phyloP scores from a whole-genome alignment of 1,140 invertebrate genomes.

The Acyrthosiphon pisum region DNA sequence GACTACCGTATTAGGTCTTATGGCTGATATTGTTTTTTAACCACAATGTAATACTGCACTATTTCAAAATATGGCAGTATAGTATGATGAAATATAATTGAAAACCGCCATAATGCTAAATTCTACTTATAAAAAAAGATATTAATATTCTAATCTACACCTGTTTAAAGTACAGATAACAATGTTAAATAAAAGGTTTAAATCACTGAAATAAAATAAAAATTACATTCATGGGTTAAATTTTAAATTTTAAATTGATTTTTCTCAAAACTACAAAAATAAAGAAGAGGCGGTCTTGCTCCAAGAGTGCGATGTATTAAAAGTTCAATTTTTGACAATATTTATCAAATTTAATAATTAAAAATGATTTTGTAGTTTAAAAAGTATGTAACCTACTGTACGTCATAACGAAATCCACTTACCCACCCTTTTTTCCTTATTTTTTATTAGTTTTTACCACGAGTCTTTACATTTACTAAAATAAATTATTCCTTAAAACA shows the following conservation, averaged over 20 bases:
- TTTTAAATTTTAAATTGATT: neutral
- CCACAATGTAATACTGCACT: neutral
- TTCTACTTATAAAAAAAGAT: neutral
- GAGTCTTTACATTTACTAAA: no score
- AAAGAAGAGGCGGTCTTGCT: neutral
- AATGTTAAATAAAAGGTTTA: neutral
- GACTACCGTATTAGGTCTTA: neutral
- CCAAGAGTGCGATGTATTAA: neutral
- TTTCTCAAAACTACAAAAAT: neutral
- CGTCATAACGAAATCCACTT: no score
- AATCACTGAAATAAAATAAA: neutral
- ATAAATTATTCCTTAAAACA: no score
- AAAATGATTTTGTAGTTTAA: no score
- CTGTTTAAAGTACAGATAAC: neutral
- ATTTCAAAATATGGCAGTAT: neutral
- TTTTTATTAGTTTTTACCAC: no score
- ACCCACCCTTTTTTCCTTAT: no score
- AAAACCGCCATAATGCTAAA: neutral
- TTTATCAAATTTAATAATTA: no score
- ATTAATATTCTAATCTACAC: neutral
- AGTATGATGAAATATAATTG: neutral
- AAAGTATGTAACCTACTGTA: no score
- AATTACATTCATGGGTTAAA: neutral
- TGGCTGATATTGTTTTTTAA: neutral
- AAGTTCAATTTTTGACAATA: no score